Percentiles rank a stretch among this genome's conserved stretches.
These are phyloP conservation scores for Blastobasis lacticolella DNA, from an alignment of 2,888 invertebrate genomes.

Conservation along the genomic window DNA sequence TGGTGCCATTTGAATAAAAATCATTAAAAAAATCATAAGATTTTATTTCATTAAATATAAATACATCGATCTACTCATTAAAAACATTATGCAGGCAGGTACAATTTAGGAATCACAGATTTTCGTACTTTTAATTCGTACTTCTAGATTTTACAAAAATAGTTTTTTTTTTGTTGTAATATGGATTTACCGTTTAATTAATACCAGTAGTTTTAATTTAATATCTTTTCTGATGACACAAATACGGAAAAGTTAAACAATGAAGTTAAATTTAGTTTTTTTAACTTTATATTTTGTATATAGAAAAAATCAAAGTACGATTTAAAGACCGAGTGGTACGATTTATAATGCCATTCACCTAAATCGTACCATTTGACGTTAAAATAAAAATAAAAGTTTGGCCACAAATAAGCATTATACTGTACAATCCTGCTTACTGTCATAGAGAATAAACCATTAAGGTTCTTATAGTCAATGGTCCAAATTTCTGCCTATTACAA, in stretches of 20 bases:
- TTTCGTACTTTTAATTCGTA: too few species aligned
- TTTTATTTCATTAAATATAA: not conserved
- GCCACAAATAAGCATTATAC: not conserved
- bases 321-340: slow-evolving; percentile 1
- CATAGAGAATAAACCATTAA: not conserved
- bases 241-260: not conserved
- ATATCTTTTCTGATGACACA: not conserved
- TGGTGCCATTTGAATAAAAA: not conserved
- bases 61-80: not conserved
- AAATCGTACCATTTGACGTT: not conserved
- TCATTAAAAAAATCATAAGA: not conserved
- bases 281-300: not conserved
- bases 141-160: too few species aligned
- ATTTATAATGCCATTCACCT: not conserved
- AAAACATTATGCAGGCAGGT: not conserved
- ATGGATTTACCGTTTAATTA: not conserved
- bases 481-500: not conserved
- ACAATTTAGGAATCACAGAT: too few species aligned
- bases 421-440: not conserved
- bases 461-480: not conserved
- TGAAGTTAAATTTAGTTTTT: not conserved
- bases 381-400: not conserved
- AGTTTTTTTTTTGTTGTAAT: not conserved
- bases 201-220: not conserved
- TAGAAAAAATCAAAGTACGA: not conserved